These are phyloP conservation scores for Dilophus febrilis DNA, from an alignment of 2,888 invertebrate species.

Conservation along the genomic window DNA sequence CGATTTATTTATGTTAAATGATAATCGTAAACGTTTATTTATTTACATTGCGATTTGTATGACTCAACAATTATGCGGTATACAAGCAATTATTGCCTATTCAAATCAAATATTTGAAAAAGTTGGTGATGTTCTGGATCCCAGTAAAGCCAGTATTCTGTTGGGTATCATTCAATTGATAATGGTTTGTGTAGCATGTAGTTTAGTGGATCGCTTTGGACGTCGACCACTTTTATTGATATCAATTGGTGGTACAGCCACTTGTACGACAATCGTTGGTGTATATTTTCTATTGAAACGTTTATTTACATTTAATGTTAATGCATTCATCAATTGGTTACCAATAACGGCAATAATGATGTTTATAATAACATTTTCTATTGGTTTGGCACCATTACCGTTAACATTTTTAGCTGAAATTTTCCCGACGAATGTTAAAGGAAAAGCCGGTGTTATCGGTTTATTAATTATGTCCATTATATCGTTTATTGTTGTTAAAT, in stretches of 20 bases:
- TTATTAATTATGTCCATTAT: conserved; percentile 41
- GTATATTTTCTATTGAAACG: conserved; percentile 36
- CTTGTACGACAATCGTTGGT: conserved; percentile 36
- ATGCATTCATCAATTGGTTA: conserved; percentile 37
- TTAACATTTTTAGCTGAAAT: conserved; percentile 45
- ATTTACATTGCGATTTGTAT: conserved; percentile 42
- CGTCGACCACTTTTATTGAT: conserved; percentile 40
- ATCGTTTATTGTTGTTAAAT: conserved; percentile 36
- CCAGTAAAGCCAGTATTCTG: conserved; percentile 35
- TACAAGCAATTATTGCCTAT: conserved; percentile 39
- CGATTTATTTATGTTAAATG: conserved; percentile 33
- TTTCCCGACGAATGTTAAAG: conserved; percentile 44
- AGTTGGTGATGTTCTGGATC: conserved; percentile 28
- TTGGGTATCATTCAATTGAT: conserved; percentile 36
- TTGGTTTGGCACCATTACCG: conserved; percentile 44
- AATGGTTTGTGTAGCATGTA: conserved; percentile 38
- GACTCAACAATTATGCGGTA: conserved; percentile 42
- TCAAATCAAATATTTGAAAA: conserved; percentile 43
- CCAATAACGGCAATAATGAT: conserved; percentile 40
- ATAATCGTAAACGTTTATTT: conserved; percentile 38
- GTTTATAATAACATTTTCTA: conserved; percentile 42
- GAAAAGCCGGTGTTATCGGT: conserved; percentile 43
- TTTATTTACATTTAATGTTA: conserved; percentile 29
- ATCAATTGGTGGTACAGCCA: conserved; percentile 37
- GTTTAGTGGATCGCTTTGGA: conserved; percentile 42